Evolutionary conservation across 2,888 invertebrate species (phyloP), one percentile per base, ranked within the genome.

Genomic region (Hesperia comma): DNA sequence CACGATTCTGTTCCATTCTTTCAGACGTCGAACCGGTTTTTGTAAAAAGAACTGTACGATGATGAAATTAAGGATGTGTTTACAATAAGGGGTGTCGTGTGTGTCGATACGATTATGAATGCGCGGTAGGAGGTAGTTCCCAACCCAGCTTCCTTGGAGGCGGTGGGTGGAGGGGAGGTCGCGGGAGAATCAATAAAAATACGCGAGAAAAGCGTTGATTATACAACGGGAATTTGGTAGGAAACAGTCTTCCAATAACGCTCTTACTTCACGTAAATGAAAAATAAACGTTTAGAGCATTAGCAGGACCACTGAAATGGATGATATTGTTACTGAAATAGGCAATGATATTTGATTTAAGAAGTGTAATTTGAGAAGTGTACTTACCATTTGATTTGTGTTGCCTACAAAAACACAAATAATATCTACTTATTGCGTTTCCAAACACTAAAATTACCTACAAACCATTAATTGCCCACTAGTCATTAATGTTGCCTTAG

Each of bases 101-200:
- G 84, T 91, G 90, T 84, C 90, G 89, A 91, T 92, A 86, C 86
- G 89, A 91, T 92, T 91, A 92, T 92, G 92, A 92, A 92, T 91
- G 91, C 91, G 89, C 88, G 86, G 92, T 90, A 91, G 92, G 91
- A 90, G 92, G 90, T 83, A 86, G 90, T 88, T 87, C 84, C 89
- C 89, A 86, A 77, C 85, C 86, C 90, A 84, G 87, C 87, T 89
- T 88, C 86, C 86, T 85, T 77, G 75, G 79, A 77, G 81, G 79
- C 73, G 81, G 83, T 80, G 79, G 79, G 84, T 82, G 85, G 80
- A 81, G 84, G 78, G 49, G 32, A 46, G 72, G 74, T 78, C 76
- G 74, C 61, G 83, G 83, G 84, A 81, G 90, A 91, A 92, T 92
- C 92, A 92, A 92, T 92, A 92, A 92, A 91, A 92, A 90, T 90